Evolutionary conservation across 1,140 invertebrate genomes (phyloP).

Genomic region (Octopus bimaculoides): DNA sequence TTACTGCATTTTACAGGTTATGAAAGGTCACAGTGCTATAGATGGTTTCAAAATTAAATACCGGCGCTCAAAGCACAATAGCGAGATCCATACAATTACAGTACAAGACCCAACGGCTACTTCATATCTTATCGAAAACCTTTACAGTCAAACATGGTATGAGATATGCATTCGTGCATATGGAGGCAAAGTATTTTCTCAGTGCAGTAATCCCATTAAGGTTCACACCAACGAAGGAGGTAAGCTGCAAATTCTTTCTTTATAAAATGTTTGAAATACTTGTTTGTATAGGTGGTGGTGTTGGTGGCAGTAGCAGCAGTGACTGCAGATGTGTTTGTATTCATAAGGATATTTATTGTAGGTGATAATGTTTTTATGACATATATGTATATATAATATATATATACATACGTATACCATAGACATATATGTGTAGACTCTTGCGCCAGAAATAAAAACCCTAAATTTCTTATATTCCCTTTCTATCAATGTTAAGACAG

Average conservation of each 20-base stretch:
- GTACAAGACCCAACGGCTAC: constrained; percentile 49
- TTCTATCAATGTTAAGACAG: too few relatives aligned
- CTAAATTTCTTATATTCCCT: too few relatives aligned
- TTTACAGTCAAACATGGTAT: constrained; percentile 81
- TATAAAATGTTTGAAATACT: too few relatives aligned
- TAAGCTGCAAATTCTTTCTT: constrained; percentile 26
- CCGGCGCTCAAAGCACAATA: constrained; percentile 30
- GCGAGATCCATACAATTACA: constrained; percentile 26
- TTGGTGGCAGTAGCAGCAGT: too few relatives aligned
- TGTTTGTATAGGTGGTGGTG: too few relatives aligned
- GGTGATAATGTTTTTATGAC: too few relatives aligned
- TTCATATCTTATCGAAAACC: constrained; percentile 67
- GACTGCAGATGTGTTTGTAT: too few relatives aligned
- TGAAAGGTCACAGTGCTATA: constrained; percentile 58
- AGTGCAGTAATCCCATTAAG: constrained; percentile 63
- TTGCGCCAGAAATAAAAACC: too few relatives aligned
- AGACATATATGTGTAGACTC: too few relatives aligned
- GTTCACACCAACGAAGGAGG: constrained; percentile 59
- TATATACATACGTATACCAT: too few relatives aligned
- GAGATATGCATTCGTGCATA: constrained; percentile 64
- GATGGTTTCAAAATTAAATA: constrained; percentile 94
- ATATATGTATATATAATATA: too few relatives aligned
- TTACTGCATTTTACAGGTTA: constrained; percentile 34
- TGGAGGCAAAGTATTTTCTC: constrained; percentile 75
- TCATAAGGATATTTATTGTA: too few relatives aligned